phyloP scores from a whole-genome alignment of 2,113 vertebrate species.

The Rhea pennata region DNA sequence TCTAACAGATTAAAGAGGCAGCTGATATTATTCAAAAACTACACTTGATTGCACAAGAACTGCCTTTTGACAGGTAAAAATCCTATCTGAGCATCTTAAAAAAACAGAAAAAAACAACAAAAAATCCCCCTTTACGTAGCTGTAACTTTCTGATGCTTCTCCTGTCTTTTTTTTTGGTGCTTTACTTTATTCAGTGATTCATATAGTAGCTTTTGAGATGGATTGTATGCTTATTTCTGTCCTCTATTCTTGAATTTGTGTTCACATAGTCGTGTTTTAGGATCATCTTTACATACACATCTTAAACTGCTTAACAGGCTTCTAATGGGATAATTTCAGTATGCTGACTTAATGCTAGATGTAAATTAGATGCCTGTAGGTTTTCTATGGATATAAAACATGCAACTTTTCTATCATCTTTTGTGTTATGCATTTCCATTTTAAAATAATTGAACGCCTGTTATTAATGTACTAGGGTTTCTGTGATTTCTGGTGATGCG shows the following conservation, averaged over 20 bases:
- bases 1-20: slow-evolving; percentile 94
- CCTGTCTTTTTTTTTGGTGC: background rate
- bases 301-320: slow-evolving; percentile 59
- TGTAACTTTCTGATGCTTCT: background rate
- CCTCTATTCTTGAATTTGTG: slow-evolving; percentile 1
- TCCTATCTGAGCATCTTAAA: slow-evolving; percentile 44
- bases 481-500: slow-evolving; percentile 23
- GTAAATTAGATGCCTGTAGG: slow-evolving; percentile 53
- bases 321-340: slow-evolving; percentile 65
- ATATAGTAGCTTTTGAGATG: background rate
- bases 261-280: background rate
- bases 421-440: slow-evolving; percentile 28
- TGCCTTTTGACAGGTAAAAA: slow-evolving; percentile 96
- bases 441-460: background rate
- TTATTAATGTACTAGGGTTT: background rate
- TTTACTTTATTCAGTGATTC: background rate
- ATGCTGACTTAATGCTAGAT: slow-evolving; percentile 58
- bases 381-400: slow-evolving; percentile 9
- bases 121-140: background rate
- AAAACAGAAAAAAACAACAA: background rate
- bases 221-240: slow-evolving; percentile 27
- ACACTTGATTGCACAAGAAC: slow-evolving; percentile 97
- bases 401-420: slow-evolving; percentile 26
- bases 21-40: slow-evolving; percentile 99
- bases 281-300: slow-evolving; percentile 47